Conservation (phyloP, 2,888 invertebrate genomes). For the Lithophane semibrunnea region DNA sequence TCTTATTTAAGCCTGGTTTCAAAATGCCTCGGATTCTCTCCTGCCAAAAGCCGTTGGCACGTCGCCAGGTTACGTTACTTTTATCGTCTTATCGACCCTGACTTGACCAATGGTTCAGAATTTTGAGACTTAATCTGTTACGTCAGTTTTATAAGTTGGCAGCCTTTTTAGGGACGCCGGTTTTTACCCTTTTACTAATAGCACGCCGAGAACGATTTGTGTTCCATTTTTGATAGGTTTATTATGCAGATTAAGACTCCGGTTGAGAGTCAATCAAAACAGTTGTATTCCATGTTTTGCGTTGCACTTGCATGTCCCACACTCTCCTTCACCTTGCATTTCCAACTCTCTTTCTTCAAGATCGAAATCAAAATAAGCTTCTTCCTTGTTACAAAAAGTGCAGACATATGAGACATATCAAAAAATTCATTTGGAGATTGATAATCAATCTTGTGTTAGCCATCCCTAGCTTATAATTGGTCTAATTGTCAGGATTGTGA, state of each 20-base stretch:
- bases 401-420: not conserved
- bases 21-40: conserved; percentile 27
- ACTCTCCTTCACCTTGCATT: no score
- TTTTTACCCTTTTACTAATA: not conserved
- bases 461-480: conserved; percentile 55
- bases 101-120: conserved; percentile 43
- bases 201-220: not conserved
- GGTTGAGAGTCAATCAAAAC: not conserved
- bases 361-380: not conserved
- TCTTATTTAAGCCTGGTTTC: conserved; percentile 26
- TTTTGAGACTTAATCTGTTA: conserved; percentile 27
- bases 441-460: conserved; percentile 44
- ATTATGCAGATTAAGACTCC: not conserved
- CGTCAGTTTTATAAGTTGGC: not conserved
- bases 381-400: not conserved
- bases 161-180: not conserved
- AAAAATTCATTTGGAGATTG: conserved; percentile 20
- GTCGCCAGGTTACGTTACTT: conserved; percentile 52
- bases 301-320: not conserved
- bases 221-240: not conserved
- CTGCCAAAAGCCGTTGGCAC: conserved; percentile 48
- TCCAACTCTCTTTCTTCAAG: not conserved
- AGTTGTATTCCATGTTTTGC: not conserved
- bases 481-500: conserved; percentile 62
- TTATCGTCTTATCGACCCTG: conserved; percentile 52